These are phyloP conservation scores for Labeo catla DNA, from an alignment of 2,113 vertebrate genomes.

Conservation along the genomic window DNA sequence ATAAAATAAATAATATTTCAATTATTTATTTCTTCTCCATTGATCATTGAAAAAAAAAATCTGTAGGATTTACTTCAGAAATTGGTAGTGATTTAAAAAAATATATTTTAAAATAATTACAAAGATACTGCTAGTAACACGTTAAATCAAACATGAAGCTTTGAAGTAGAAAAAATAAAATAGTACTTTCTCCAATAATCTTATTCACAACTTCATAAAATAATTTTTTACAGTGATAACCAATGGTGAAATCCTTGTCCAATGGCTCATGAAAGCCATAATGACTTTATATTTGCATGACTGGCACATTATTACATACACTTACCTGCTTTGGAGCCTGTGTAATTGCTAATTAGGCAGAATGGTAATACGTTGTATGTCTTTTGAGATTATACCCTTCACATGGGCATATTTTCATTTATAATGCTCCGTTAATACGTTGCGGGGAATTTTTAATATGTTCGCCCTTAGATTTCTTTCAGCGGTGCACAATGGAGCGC, in stretches of 20 bases:
- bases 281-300: slow-evolving; percentile 19
- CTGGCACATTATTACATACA: slow-evolving; percentile 29
- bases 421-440: neutral
- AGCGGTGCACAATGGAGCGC: neutral
- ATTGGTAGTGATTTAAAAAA: neutral
- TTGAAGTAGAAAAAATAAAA: neutral
- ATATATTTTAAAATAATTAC: too few relatives aligned
- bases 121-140: too few relatives aligned
- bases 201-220: neutral
- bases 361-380: slow-evolving; percentile 13
- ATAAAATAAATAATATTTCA: neutral
- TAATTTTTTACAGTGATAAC: neutral
- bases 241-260: neutral
- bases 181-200: neutral
- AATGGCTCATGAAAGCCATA: slow-evolving; percentile 9
- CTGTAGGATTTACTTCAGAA: neutral
- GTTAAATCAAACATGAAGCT: neutral
- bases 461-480: neutral
- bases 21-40: neutral
- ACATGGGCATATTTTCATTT: slow-evolving; percentile 21
- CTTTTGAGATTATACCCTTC: slow-evolving; percentile 6
- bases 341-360: slow-evolving; percentile 45
- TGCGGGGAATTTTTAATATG: neutral
- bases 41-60: too few relatives aligned
- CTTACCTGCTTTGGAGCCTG: slow-evolving; percentile 8